Base-by-base conservation (phyloP, 2,797 vertebrate species). In the Acanthopagrus latus region DNA sequence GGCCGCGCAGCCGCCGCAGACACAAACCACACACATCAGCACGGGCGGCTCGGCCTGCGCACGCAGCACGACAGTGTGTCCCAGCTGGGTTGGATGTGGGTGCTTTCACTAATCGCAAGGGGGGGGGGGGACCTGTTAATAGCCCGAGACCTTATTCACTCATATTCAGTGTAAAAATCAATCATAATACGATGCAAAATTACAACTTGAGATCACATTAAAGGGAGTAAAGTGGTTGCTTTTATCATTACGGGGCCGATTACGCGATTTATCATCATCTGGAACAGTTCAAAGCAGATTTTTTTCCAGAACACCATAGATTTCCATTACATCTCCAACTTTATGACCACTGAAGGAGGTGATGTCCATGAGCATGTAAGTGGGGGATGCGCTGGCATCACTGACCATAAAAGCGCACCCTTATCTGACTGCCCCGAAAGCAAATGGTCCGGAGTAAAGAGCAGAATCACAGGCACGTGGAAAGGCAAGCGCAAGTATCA, bases 11-110 rank as follows among this genome's bases (percentile, higher is more conserved):
- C 81, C 86, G 75, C 82, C 85, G 50, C 82, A 85, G 80, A 91
- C 72, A 86, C 83, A 91, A 92, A 92, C 89, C 89, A 86, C 90
- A 94, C 88, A 89, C 82, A 93, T 91, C 92, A 92, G 88, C 92
- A 87, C 62, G 62, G 56, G 76, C 85, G 52, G 71, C 60, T 11
- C 78, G 64, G 82, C 57, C 74, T 80, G 84, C 85, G 79, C 74
- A 84, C 68, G 75, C 82, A 88, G 80, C 89, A 77, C 56, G 82
- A 21, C 52, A 71, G 86, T 23, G 18, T n/a, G 78, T 77, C 87
- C 80, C 88, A 67, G 80, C 59, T 47, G 75, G 86, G 81, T 50
- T 73, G 60, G 71, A 78, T 69, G 80, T 75, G 80, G 86, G 72
- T 41, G 21, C 73, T 90, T 88, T 87, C 33, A 21, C 87, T 89